These are phyloP conservation scores for Miichthys miiuy DNA, from an alignment of 2,797 vertebrate genomes.

Conservation along the genomic window DNA sequence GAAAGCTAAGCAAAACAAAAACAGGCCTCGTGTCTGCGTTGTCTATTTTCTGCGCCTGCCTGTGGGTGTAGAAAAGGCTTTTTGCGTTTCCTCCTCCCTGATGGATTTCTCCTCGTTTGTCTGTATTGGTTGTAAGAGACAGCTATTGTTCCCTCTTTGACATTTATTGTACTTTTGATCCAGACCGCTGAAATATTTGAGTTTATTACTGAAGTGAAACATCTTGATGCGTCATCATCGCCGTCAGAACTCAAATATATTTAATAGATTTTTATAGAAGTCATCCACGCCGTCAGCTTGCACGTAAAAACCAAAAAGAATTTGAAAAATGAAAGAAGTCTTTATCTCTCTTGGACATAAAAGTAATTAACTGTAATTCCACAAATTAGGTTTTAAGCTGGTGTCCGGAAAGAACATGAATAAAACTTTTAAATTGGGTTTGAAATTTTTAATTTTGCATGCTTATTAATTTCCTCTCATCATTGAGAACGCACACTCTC, in stretches of 20 bases:
- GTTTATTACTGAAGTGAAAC: not conserved
- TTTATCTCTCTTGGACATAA: not conserved
- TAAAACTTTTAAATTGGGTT: not conserved
- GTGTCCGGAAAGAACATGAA: not conserved
- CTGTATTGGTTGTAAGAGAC: not conserved
- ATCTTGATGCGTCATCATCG: not conserved
- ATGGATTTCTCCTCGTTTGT: conserved; percentile 17
- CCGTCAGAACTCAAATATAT: not conserved
- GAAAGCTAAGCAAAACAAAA: conserved; percentile 29
- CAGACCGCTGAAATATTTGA: not conserved
- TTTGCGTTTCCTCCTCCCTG: conserved; percentile 1
- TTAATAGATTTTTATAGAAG: too few relatives aligned
- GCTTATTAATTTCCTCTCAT: not conserved
- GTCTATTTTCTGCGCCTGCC: conserved; percentile 54
- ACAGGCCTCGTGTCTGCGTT: conserved; percentile 32
- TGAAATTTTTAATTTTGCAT: not conserved
- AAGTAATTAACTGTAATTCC: not conserved
- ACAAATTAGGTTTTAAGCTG: not conserved
- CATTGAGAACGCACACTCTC: not conserved
- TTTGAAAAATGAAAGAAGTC: not conserved
- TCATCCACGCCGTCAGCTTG: not conserved
- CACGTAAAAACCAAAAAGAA: not conserved
- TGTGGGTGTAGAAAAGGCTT: conserved; percentile 41
- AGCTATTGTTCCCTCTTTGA: conserved; percentile 4
- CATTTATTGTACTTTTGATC: not conserved